Evolutionary conservation across 2,888 invertebrate species (phyloP).

Genomic region (Sisyra nigra): DNA sequence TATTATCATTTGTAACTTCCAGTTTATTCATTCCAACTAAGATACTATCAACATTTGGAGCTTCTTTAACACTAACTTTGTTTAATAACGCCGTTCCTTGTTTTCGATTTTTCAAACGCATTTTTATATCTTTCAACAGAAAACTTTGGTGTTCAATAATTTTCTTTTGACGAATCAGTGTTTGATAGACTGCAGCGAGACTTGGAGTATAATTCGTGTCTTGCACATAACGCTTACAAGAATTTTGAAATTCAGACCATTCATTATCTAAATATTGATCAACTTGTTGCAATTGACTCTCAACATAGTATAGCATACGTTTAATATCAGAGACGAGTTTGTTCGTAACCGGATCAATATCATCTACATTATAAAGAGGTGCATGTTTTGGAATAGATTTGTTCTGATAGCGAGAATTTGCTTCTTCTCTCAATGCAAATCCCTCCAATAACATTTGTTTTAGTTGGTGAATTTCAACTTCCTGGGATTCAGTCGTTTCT

Average conservation of each 20-base stretch:
- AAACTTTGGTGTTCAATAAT: conserved; percentile 38
- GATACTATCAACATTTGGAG: conserved; percentile 25
- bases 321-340: conserved; percentile 53
- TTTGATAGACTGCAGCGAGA: conserved; percentile 63
- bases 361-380: conserved; percentile 23
- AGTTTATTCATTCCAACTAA: conserved; percentile 34
- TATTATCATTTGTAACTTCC: conserved; percentile 28
- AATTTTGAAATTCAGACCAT: conserved; percentile 50
- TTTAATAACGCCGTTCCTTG: conserved; percentile 2
- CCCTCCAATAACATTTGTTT: conserved; percentile 35
- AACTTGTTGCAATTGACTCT: conserved; percentile 57
- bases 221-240: conserved; percentile 30
- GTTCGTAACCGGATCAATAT: conserved; percentile 47
- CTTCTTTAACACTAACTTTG: background rate
- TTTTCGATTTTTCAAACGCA: conserved; percentile 24
- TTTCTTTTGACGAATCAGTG: conserved; percentile 57
- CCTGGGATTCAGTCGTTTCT: conserved; percentile 40
- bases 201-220: conserved; percentile 45
- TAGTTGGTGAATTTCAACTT: conserved; percentile 38
- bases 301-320: conserved; percentile 51
- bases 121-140: conserved; percentile 23
- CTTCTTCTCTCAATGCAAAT: conserved; percentile 39
- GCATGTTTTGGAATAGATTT: conserved; percentile 19
- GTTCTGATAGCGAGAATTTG: conserved; percentile 27
- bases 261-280: conserved; percentile 57